Base-by-base conservation (phyloP, 2,113 vertebrate genomes). In the Lophochroa leadbeateri region DNA sequence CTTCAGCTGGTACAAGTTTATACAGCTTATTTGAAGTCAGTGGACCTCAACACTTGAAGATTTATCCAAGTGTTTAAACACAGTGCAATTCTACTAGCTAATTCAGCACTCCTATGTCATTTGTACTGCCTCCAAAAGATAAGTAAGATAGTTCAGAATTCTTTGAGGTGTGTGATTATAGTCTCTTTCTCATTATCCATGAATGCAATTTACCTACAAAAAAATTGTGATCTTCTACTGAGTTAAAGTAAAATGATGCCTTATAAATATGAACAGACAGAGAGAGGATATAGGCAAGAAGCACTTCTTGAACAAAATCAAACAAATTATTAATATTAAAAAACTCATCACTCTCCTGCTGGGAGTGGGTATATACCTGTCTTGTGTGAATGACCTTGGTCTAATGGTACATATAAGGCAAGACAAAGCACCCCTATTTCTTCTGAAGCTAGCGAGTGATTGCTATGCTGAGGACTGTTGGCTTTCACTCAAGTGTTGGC, bases 151-250 rank as follows among this genome's bases (percentile, higher is more conserved):
- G 91, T 85, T 87, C 72, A 29, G 82, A 82, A 82, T 82, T 90
- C 86, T 93, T 81, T 81, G 94, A 95, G 92, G 94, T 94, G 86
- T 94, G 76, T 97, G 75, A 95, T 96, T 93, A 68, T 41, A 91
- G 37, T 52, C 58, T 92, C 70, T 93, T 91, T 91, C 46, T 93
- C 94, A 82, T 95, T 92, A 87, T 41, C 46, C 44, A 72, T 13
- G 8, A 86, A 89, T 52, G 64, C 78, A 67, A 84, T 94, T 91
- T 94, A 55, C 61, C 64, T 75, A 64, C 69, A 86, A 86, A 69
- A 84, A 58, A 25, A 13, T n/a, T 76, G 3, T 7, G 11, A 74
- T 83, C 86, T 88, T 83, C 86, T 69, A 80, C 65, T 75, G 92
- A 52, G 50, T 41, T 35, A 80, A 92, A 87, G 84, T 18, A 83